Conservation (phyloP, 2,113 vertebrate genomes). For the Gnathonemus echidnorhynchus region DNA sequence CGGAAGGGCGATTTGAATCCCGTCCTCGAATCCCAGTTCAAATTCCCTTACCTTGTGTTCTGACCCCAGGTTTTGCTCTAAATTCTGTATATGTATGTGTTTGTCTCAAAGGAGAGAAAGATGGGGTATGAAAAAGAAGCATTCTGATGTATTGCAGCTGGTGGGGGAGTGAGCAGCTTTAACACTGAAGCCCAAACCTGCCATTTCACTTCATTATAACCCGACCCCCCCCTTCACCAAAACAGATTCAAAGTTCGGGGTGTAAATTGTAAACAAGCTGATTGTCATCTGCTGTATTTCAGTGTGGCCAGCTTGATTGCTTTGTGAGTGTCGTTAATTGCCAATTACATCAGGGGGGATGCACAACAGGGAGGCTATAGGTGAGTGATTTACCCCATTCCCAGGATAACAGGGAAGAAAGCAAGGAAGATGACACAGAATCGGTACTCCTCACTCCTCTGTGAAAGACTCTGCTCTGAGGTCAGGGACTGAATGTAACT, state of each 20-base stretch:
- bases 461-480: not conserved
- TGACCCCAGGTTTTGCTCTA: not conserved
- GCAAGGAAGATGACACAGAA: not conserved
- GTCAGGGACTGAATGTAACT: not conserved
- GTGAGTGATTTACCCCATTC: conserved; percentile 10
- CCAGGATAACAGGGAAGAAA: not conserved
- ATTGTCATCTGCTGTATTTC: conserved; percentile 44
- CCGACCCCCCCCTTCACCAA: not conserved
- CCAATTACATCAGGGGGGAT: conserved; percentile 52
- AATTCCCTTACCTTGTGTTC: not conserved
- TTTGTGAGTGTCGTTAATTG: conserved; percentile 62
- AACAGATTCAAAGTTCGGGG: conserved; percentile 44
- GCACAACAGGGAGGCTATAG: conserved; percentile 29
- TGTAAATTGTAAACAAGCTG: conserved; percentile 52
- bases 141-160: not conserved
- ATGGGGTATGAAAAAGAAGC: not conserved
- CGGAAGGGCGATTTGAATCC: not conserved
- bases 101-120: not conserved
- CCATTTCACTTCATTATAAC: not conserved
- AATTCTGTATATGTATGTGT: not conserved
- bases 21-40: not conserved
- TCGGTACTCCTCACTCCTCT: not conserved
- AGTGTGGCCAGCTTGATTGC: conserved; percentile 55
- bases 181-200: not conserved
- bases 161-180: not conserved